Base-by-base conservation (phyloP, 2,797 vertebrate species). In the Setipinna tenuifilis region DNA sequence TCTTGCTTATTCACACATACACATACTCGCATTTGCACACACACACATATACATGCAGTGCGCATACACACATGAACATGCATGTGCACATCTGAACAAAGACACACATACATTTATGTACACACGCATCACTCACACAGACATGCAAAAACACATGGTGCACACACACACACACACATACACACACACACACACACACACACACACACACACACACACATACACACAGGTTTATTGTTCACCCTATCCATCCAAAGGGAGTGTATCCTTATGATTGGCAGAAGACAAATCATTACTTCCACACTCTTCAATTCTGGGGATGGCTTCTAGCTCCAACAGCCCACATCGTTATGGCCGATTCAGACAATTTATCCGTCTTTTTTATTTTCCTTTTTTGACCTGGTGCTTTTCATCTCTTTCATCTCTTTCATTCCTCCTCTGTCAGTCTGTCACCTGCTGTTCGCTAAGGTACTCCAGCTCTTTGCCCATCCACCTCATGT, bases 271-370 rank as follows among this genome's bases (percentile, higher is more conserved):
- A n/a, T 78, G 71, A 78, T 78, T 78, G 71, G 41, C 71, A 78
- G 71, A 6, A 41, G 71, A 44, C 44, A 78, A 78, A 78, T 78
- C 71, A 44, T 78, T 78, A 78, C 71, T 78, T 78, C 71, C 54
- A 59, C 17, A 59, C 54, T 23, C 19, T 81, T n/a, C 17, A 1
- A 81, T 19, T n/a, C 68, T 58, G 35, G 35, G 71, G 71, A 44
- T 44, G 17, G 6, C 17, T 1, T 78, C 71, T 78, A 78, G 71
- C 31, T 78, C 71, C 71, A 41, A 19, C 71, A 44, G 6, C 71
- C 35, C 71, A 78, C 31, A 78, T 78, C 35, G 71, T 78, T 78
- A 44, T 31, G 21, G 71, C 71, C 21, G 35, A 78, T 78, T 41
- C 71, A 78, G 17, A 78, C 71, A 78, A 78, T 78, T 78, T 78